phyloP scores from a whole-genome alignment of 37 sponge, comb jelly and placozoan species.

The Theonella swinhoei region DNA sequence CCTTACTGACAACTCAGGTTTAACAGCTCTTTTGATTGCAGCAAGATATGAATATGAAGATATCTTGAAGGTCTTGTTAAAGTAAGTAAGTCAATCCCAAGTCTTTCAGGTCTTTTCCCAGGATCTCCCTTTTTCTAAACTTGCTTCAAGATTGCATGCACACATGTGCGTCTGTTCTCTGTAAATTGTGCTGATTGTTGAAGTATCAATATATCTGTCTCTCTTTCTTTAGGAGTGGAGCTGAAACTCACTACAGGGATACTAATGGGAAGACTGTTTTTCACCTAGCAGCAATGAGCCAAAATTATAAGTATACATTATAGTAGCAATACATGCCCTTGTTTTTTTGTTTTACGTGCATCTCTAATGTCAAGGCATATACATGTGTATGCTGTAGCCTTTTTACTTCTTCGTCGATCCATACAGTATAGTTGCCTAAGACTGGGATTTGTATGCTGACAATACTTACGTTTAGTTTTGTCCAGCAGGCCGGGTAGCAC shows the following conservation, averaged over 20 bases:
- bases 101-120: no score
- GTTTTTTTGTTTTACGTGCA: neutral
- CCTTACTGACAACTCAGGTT: slow-evolving; percentile 36
- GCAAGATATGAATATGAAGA: slow-evolving; percentile 15
- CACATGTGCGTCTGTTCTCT: no score
- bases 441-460: neutral
- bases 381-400: neutral
- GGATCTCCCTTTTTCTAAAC: no score
- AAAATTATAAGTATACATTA: slow-evolving; percentile 19
- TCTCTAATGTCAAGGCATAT: neutral
- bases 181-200: neutral
- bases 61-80: slow-evolving; percentile 46
- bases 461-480: no score
- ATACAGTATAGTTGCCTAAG: neutral
- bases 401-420: neutral
- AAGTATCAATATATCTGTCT: neutral
- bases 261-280: slow-evolving; percentile 40
- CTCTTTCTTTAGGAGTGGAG: slow-evolving; percentile 34
- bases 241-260: slow-evolving; percentile 27
- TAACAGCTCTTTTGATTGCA: slow-evolving; percentile 50
- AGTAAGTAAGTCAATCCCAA: slow-evolving; percentile 25
- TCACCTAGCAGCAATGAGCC: slow-evolving; percentile 41
- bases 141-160: no score
- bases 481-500: no score
- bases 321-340: neutral